phyloP scores from a whole-genome alignment of 2,113 vertebrate genomes.

The Heterochromis multidens region DNA sequence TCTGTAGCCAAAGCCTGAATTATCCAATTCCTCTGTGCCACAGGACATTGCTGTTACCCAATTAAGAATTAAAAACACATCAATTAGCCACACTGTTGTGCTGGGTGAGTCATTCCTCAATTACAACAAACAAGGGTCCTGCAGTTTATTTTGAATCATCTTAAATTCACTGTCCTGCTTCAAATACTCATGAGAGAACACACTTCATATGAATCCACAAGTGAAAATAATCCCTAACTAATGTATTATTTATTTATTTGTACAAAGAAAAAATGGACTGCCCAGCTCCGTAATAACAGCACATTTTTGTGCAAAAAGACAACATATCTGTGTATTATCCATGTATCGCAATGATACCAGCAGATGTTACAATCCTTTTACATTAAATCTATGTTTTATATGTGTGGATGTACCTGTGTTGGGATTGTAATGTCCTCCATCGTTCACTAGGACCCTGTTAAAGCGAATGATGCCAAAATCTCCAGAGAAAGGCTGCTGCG shows the following conservation, averaged over 20 bases:
- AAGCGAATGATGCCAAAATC: constrained; percentile 86
- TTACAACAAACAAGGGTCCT: neutral
- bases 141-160: neutral
- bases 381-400: neutral
- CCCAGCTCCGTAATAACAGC: neutral
- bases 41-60: neutral
- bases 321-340: neutral
- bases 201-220: neutral
- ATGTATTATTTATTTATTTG: neutral
- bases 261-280: neutral
- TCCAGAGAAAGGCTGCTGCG: constrained; percentile 74
- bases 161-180: neutral
- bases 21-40: neutral
- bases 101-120: neutral
- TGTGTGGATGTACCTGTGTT: constrained; percentile 76
- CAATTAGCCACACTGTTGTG: neutral
- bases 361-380: neutral
- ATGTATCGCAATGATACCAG: neutral
- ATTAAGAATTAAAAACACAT: neutral
- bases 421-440: constrained; percentile 88
- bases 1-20: neutral
- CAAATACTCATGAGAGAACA: neutral
- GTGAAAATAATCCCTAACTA: neutral
- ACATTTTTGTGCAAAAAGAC: neutral
- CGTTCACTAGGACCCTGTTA: constrained; percentile 92